phyloP scores from a whole-genome alignment of 1,140 invertebrate species.

The Caerostris darwini region DNA sequence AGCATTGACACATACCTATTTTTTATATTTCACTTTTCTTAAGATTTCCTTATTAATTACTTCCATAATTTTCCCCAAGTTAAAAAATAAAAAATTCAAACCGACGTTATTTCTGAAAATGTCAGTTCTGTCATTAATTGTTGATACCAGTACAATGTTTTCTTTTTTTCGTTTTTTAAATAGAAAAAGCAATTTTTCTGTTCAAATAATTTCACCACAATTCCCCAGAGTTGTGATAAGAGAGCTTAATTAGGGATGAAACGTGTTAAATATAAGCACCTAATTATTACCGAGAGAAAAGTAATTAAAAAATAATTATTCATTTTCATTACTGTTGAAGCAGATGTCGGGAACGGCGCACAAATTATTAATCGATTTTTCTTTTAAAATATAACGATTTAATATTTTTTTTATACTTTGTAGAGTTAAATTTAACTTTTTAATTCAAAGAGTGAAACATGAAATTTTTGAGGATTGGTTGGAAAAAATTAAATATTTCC shows the following conservation, averaged over 20 bases:
- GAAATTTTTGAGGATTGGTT: neutral
- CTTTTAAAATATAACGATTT: neutral
- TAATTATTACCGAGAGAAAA: conserved; percentile 1
- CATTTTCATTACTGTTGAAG: neutral
- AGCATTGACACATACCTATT: no score
- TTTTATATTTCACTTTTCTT: no score
- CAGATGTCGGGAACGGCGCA: neutral
- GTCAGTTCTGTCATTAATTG: neutral
- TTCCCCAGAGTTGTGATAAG: neutral
- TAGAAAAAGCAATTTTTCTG: neutral
- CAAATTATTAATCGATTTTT: neutral
- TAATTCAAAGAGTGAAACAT: no score
- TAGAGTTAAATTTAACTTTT: no score
- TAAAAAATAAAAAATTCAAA: neutral
- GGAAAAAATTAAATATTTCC: neutral
- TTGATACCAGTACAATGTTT: neutral
- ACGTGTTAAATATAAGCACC: neutral
- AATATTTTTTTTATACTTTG: neutral
- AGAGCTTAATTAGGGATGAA: conserved; percentile 5
- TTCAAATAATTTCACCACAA: neutral
- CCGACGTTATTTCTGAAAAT: neutral
- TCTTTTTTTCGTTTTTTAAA: neutral
- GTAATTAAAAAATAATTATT: conserved; percentile 17
- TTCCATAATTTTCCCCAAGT: no score
- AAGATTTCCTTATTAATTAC: no score